A percentile compares a stretch with the other conserved stretches of the same genome.
Evolutionary conservation across 2,113 vertebrate species (phyloP).

Genomic region (Pantherophis guttatus): DNA sequence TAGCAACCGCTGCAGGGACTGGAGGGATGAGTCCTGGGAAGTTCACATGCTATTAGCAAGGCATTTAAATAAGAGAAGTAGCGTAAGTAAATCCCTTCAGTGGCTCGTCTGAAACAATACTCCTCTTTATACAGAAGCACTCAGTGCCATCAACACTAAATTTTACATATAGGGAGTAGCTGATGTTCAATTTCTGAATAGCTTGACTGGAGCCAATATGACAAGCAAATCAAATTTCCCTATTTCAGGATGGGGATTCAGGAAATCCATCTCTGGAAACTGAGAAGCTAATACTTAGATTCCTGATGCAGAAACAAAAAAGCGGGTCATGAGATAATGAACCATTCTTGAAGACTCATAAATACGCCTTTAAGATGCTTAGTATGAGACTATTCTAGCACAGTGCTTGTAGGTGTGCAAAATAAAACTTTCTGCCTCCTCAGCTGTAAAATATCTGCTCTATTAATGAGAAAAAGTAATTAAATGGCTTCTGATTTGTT

Average conservation of each 20-base stretch:
- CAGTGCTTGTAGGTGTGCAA: not conserved
- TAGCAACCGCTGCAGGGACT: not conserved
- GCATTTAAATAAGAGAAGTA: not conserved
- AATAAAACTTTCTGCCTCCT: not conserved
- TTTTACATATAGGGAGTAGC: not conserved
- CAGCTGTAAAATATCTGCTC: not conserved
- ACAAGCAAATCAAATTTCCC: not conserved
- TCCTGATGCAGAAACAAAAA: not conserved
- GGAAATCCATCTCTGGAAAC: not conserved
- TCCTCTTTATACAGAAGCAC: not conserved
- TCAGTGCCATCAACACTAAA: not conserved
- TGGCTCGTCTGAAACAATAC: not conserved
- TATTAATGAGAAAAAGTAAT: constrained; percentile 5
- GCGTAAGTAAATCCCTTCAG: not conserved
- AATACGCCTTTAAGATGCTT: not conserved
- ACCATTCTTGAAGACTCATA: not conserved
- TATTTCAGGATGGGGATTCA: not conserved
- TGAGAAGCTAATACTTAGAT: not conserved
- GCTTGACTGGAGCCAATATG: not conserved
- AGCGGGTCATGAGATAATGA: not conserved
- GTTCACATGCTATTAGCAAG: not conserved
- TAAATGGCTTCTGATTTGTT: not conserved
- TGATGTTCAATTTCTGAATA: not conserved
- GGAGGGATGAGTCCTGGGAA: not conserved
- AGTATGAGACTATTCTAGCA: not conserved